Conservation (phyloP, 2,113 vertebrate species). For the Grammomys dolichurus region DNA sequence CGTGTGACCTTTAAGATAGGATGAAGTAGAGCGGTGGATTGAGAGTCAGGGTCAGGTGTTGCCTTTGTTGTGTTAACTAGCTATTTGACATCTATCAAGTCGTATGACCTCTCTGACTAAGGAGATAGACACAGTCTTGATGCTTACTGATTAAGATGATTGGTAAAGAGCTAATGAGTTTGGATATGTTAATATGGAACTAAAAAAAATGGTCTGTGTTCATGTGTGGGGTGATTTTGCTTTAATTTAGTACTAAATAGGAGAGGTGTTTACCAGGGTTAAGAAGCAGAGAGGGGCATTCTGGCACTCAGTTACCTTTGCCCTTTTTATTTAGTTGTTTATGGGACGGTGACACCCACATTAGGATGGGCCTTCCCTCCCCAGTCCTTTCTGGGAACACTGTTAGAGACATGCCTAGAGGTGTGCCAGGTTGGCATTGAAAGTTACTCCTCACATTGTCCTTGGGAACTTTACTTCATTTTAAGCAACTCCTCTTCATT, state of each 20-base stretch:
- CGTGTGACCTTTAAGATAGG: neutral
- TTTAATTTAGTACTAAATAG: slow-evolving; percentile 19
- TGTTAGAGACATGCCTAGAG: neutral
- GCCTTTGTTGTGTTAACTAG: slow-evolving; percentile 33
- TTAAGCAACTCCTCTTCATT: neutral
- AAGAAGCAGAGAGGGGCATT: neutral
- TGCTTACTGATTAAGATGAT: neutral
- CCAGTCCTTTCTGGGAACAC: neutral
- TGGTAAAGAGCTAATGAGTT: slow-evolving; percentile 37
- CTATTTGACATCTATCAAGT: slow-evolving; percentile 43
- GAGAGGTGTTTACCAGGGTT: neutral
- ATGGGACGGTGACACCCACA: neutral
- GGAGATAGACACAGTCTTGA: neutral
- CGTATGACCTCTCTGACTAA: neutral
- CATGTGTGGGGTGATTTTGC: neutral
- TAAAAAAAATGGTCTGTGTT: slow-evolving; percentile 21
- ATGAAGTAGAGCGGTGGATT: slow-evolving; percentile 10
- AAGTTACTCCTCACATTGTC: neutral
- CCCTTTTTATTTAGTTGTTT: neutral
- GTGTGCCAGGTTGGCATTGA: neutral
- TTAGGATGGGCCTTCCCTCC: neutral
- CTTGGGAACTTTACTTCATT: neutral
- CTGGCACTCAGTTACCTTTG: neutral
- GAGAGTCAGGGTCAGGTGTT: neutral
- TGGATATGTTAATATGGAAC: slow-evolving; percentile 37